A percentile compares a stretch with the other conserved stretches of the same genome.
These are phyloP conservation scores for Ctenosaura bakeri DNA, from an alignment of 2,797 vertebrate species.

Conservation along the genomic window DNA sequence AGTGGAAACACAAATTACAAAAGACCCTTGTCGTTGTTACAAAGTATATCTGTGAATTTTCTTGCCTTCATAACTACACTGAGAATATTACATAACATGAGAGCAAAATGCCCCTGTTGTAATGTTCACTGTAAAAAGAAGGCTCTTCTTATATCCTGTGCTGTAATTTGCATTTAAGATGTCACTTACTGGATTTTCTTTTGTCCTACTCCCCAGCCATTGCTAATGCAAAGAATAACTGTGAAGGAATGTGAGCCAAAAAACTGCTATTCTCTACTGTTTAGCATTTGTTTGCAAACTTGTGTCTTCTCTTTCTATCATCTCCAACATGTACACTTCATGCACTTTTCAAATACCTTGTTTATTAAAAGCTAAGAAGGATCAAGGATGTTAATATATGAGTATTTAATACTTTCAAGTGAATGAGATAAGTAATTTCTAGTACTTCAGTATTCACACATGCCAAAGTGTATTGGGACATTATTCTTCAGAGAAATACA, in stretches of 20 bases:
- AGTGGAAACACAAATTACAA: constrained; percentile 3
- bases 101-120: neutral
- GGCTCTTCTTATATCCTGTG: neutral
- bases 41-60: neutral
- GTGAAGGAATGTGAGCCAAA: neutral
- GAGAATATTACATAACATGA: neutral
- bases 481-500: no score
- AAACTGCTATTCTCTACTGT: neutral
- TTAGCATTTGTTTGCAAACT: accelerated
- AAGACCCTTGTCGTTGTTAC: neutral
- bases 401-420: no score
- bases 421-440: no score
- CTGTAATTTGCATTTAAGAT: constrained; percentile 6
- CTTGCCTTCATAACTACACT: neutral
- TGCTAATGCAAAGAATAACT: neutral
- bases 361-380: no score
- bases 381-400: no score
- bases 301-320: neutral
- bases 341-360: no score
- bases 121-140: constrained; percentile 12
- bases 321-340: no score
- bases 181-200: constrained; percentile 1
- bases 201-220: neutral
- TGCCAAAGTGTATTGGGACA: no score
- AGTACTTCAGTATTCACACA: no score